Evolutionary conservation across 2,797 vertebrate genomes (phyloP).

Genomic region (Crenuchus spilurus): DNA sequence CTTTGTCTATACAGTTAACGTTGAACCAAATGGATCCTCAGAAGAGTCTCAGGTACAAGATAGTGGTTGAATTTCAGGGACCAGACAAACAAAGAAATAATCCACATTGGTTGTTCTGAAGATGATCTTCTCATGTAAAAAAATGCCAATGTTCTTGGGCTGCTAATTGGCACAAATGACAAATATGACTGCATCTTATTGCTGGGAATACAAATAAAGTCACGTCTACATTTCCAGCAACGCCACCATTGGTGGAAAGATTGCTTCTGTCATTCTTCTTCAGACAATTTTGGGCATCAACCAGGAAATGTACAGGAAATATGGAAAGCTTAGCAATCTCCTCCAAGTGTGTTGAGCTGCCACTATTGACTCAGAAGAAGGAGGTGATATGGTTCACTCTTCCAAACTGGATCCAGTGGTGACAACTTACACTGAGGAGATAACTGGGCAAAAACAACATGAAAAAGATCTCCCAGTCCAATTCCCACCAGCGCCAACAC

Average conservation of each 20-base stretch:
- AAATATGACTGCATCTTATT: not conserved
- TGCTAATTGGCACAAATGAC: not conserved
- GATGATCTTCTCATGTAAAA: not conserved
- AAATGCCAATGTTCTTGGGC: not conserved
- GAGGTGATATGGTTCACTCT: too few relatives aligned
- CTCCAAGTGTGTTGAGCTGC: too few relatives aligned
- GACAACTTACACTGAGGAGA: not conserved
- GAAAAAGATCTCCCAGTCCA: slow-evolving; percentile 10
- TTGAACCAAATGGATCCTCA: slow-evolving; percentile 13
- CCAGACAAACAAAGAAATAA: not conserved
- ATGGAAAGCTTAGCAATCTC: too few relatives aligned
- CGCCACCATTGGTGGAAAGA: too few relatives aligned
- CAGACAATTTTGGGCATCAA: not conserved
- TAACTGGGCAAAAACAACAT: not conserved
- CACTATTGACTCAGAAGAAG: too few relatives aligned
- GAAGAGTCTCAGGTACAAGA: slow-evolving; percentile 14
- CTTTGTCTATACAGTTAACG: not conserved
- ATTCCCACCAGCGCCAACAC: slow-evolving; percentile 6
- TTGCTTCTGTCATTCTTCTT: too few relatives aligned
- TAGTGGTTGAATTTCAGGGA: not conserved
- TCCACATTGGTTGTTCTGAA: not conserved
- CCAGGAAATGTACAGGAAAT: not conserved
- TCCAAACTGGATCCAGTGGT: too few relatives aligned
- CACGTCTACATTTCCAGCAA: too few relatives aligned
- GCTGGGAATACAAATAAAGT: not conserved